phyloP scores from a whole-genome alignment of 1,140 invertebrate species.

The Zaprionus camerounensis region DNA sequence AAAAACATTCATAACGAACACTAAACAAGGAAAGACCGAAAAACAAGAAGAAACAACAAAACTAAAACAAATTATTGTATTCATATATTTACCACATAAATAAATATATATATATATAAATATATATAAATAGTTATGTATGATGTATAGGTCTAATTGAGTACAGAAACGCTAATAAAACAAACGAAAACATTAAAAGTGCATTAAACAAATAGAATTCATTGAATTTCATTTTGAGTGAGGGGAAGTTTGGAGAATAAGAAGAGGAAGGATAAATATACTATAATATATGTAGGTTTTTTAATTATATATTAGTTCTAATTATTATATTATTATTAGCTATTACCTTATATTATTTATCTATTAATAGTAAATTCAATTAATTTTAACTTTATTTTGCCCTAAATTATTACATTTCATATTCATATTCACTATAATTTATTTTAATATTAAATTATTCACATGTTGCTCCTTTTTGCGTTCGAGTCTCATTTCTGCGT shows the following conservation, averaged over 20 bases:
- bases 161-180: conserved; percentile 76
- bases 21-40: conserved; percentile 51
- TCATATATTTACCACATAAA: conserved; percentile 82
- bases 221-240: neutral
- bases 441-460: neutral
- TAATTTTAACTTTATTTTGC: neutral
- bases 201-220: conserved; percentile 53
- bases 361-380: no score
- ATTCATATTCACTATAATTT: neutral
- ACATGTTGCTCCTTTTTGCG: neutral
- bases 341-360: neutral
- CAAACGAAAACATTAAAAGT: conserved; percentile 70
- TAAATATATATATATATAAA: conserved; percentile 69
- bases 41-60: conserved; percentile 44
- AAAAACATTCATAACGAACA: conserved; percentile 43
- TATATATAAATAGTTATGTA: conserved; percentile 75
- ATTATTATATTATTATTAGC: no score
- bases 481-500: neutral
- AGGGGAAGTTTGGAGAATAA: neutral
- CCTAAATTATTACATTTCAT: neutral
- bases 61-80: conserved; percentile 74
- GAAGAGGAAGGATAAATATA: neutral
- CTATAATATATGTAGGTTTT: neutral
- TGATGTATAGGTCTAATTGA: conserved; percentile 79
- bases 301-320: no score